These are phyloP conservation scores for Steinernema feltiae DNA, from an alignment of 1,140 invertebrate genomes.

Conservation along the genomic window DNA sequence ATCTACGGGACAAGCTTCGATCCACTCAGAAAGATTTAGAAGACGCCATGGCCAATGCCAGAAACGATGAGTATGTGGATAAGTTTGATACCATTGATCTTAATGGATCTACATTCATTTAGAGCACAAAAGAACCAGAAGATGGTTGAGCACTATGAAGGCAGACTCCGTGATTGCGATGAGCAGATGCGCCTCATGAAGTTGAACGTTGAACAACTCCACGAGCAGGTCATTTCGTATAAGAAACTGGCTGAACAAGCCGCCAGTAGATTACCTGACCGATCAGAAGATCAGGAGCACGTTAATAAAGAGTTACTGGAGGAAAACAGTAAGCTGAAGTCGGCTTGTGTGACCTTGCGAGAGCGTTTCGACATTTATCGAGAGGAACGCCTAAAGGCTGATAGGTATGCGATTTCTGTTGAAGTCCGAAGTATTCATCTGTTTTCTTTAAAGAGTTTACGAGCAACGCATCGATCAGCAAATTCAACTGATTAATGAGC, in stretches of 20 bases:
- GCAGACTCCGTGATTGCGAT: not conserved
- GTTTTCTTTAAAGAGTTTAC: not conserved
- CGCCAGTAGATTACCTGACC: too few relatives aligned
- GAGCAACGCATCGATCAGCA: not conserved
- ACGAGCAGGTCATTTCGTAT: not conserved
- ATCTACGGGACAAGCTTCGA: not conserved
- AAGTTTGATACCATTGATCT: not conserved
- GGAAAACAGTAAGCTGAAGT: not conserved
- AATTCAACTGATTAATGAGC: not conserved
- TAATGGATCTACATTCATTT: not conserved
- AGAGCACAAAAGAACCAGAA: not conserved
- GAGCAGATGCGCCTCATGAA: not conserved
- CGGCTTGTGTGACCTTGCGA: not conserved
- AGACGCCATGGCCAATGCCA: not conserved
- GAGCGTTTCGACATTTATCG: not conserved
- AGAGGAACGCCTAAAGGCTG: not conserved
- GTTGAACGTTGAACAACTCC: not conserved
- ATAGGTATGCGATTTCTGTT: not conserved
- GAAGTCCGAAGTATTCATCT: not conserved
- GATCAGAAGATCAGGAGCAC: too few relatives aligned
- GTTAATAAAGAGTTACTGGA: not conserved
- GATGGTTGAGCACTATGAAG: not conserved
- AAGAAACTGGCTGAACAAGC: not conserved
- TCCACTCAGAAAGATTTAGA: not conserved
- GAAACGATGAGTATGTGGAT: not conserved